These are phyloP conservation scores for Spodoptera picta DNA, from an alignment of 2,888 invertebrate species.

Conservation along the genomic window DNA sequence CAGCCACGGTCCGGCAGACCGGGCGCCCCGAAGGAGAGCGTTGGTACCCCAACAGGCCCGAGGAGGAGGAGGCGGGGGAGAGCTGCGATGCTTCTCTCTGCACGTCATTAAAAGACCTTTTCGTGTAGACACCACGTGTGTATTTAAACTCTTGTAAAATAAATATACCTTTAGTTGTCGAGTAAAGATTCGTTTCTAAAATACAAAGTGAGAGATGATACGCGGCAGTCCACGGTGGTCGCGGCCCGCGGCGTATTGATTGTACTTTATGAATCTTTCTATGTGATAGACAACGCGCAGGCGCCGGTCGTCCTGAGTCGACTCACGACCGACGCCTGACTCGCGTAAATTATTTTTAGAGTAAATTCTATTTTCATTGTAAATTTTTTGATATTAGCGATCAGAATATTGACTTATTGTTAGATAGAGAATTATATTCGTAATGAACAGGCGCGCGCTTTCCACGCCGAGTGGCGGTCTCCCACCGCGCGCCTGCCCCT, in stretches of 20 bases:
- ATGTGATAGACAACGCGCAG: constrained; percentile 86
- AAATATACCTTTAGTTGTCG: constrained; percentile 75
- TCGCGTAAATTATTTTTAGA: constrained; percentile 85
- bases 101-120: constrained; percentile 95
- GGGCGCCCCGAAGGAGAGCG: constrained; percentile 75
- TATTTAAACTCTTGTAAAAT: constrained; percentile 79
- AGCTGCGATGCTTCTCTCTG: constrained; percentile 94
- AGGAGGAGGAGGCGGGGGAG: constrained; percentile 92
- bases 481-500: constrained; percentile 78
- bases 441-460: constrained; percentile 81
- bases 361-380: constrained; percentile 88
- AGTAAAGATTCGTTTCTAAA: constrained; percentile 73
- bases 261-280: constrained; percentile 86
- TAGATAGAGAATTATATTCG: constrained; percentile 87
- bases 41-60: constrained; percentile 90
- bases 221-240: constrained; percentile 54
- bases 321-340: constrained; percentile 82
- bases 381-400: constrained; percentile 87
- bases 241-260: constrained; percentile 64
- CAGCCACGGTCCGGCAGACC: constrained; percentile 69
- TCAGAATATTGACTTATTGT: constrained; percentile 85
- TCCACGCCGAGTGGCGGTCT: constrained; percentile 74
- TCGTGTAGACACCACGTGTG: constrained; percentile 90
- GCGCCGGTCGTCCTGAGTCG: constrained; percentile 81
- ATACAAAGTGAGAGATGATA: constrained; percentile 64